phyloP scores from a whole-genome alignment of 2,797 vertebrate genomes.

The Telmatherina bonti region DNA sequence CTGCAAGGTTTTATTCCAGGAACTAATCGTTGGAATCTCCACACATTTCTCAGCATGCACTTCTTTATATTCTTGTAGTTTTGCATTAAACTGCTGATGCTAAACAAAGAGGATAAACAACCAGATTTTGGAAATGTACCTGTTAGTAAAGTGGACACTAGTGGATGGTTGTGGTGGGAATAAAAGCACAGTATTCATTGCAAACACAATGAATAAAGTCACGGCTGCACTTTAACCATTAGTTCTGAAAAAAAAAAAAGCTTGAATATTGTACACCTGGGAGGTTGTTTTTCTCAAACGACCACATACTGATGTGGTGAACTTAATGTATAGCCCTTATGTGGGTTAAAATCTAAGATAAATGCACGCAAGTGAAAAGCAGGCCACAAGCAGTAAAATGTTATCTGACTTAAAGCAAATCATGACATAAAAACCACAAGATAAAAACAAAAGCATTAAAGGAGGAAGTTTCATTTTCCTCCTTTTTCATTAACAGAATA shows the following conservation, averaged over 20 bases:
- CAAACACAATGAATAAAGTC: neutral
- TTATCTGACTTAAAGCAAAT: constrained; percentile 11
- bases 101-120: neutral
- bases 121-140: neutral
- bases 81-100: neutral
- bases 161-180: neutral
- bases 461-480: neutral
- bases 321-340: neutral
- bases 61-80: constrained; percentile 3
- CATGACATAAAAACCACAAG: neutral
- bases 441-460: neutral
- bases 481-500: neutral
- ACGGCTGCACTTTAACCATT: neutral
- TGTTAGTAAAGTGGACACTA: neutral
- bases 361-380: neutral
- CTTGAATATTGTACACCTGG: neutral
- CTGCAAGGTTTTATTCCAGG: constrained; percentile 38
- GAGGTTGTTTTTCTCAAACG: neutral
- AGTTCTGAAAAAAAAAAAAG: neutral
- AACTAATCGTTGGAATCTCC: constrained; percentile 14
- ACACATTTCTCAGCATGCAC: constrained; percentile 6
- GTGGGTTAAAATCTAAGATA: constrained; percentile 19
- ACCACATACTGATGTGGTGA: neutral
- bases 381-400: neutral
- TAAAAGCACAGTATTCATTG: neutral